Conservation (phyloP, 2,113 vertebrate genomes). For the Albula glossodonta region DNA sequence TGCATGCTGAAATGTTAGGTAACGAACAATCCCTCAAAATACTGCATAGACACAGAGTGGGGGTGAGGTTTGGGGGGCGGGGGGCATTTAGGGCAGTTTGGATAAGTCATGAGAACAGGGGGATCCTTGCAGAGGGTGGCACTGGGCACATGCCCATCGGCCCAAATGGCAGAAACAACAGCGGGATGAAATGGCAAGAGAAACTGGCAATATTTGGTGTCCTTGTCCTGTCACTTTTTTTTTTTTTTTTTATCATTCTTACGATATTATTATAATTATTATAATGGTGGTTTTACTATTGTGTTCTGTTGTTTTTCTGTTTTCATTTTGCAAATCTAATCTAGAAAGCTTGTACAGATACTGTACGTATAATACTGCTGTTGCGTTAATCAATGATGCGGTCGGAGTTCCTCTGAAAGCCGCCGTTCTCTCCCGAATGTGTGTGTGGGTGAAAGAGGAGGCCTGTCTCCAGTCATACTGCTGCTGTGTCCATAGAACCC, state of each 20-base stretch:
- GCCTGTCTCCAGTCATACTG: not conserved
- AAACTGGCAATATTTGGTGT: not conserved
- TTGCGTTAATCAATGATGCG: not conserved
- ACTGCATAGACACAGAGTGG: not conserved
- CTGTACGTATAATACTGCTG: conserved; percentile 3
- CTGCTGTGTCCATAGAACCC: not conserved
- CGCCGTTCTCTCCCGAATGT: not conserved
- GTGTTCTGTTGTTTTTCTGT: not conserved
- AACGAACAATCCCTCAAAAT: not conserved
- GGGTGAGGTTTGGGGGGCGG: too few relatives aligned
- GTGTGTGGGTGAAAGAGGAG: not conserved
- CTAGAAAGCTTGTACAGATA: not conserved
- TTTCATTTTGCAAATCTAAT: not conserved
- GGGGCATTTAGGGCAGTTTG: not conserved
- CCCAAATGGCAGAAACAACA: not conserved
- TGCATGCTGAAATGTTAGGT: not conserved
- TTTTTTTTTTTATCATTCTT: not conserved
- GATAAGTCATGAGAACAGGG: not conserved
- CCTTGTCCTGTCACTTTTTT: conserved; percentile 17
- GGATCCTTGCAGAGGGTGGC: not conserved
- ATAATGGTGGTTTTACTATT: not conserved
- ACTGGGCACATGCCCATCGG: not conserved
- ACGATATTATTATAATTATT: not conserved
- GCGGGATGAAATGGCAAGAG: not conserved
- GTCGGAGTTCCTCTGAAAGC: not conserved